These are phyloP conservation scores for Athalia circularis DNA, from an alignment of 2,888 invertebrate genomes.

Conservation along the genomic window DNA sequence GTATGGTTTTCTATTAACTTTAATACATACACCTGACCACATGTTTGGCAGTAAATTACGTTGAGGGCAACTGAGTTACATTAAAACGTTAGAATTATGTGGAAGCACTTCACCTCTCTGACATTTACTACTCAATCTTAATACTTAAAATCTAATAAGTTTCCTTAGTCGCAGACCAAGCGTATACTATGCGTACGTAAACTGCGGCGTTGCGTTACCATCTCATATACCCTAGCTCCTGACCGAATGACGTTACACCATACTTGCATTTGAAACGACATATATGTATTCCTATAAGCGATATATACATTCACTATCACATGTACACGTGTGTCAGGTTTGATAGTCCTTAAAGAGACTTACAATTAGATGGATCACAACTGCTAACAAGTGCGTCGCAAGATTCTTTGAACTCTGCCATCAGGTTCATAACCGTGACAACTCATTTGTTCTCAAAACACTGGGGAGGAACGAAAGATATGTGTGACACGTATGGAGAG, in stretches of 20 bases:
- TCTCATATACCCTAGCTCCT: not conserved
- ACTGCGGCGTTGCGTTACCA: slow-evolving; percentile 4
- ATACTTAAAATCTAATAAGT: slow-evolving; percentile 46
- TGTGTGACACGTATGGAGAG: not conserved
- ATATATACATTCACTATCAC: slow-evolving; percentile 23
- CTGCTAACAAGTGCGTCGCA: slow-evolving; percentile 35
- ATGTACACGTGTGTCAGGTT: not conserved
- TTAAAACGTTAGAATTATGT: slow-evolving; percentile 45
- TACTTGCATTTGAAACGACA: not conserved
- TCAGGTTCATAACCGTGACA: slow-evolving; percentile 23
- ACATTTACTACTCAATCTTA: slow-evolving; percentile 46
- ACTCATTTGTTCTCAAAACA: slow-evolving; percentile 15
- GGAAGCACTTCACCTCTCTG: slow-evolving; percentile 45
- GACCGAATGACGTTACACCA: not conserved
- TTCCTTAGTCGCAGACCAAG: slow-evolving; percentile 36
- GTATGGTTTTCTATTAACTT: slow-evolving; percentile 42
- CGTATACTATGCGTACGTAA: not conserved
- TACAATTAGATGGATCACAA: slow-evolving; percentile 24
- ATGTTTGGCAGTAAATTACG: slow-evolving; percentile 40
- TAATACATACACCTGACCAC: slow-evolving; percentile 39
- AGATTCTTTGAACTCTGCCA: slow-evolving; percentile 36
- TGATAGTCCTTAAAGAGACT: slow-evolving; percentile 37
- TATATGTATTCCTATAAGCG: slow-evolving; percentile 1
- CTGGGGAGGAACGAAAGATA: not conserved
- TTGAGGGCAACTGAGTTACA: slow-evolving; percentile 41